Evolutionary conservation across 2,113 vertebrate species (phyloP).

Genomic region (Oreotragus oreotragus): DNA sequence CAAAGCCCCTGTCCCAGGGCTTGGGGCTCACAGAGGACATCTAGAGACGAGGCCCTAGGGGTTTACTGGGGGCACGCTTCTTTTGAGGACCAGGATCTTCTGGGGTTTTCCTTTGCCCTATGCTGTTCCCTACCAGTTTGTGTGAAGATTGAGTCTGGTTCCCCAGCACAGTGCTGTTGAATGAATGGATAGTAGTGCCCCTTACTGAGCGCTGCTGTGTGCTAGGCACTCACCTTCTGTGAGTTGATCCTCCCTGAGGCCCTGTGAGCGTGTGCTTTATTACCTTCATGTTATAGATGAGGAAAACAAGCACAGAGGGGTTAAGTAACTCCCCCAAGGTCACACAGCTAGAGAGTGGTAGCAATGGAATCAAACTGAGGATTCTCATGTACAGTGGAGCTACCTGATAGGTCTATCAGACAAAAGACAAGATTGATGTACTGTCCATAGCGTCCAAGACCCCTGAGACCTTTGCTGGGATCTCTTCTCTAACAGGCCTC

Average conservation of each 20-base stretch:
- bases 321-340: not conserved
- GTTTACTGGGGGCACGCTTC: not conserved
- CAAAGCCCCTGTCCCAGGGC: not conserved
- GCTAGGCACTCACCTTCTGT: not conserved
- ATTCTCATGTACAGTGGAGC: not conserved
- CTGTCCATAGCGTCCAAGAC: not conserved
- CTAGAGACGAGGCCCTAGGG: no score
- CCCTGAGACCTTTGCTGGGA: not conserved
- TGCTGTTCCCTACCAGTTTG: not conserved
- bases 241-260: not conserved
- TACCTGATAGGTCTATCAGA: rapidly evolving
- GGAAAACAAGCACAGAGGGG: not conserved
- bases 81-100: not conserved
- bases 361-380: not conserved
- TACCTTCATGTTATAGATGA: not conserved
- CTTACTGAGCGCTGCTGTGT: rapidly evolving
- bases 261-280: not conserved
- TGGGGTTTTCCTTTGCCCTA: not conserved
- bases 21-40: no score
- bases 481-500: no score
- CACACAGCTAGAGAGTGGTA: not conserved
- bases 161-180: not conserved
- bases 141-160: not conserved
- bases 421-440: not conserved
- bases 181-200: not conserved